Conservation (phyloP, 2,888 invertebrate genomes). For the Sipha maydis region DNA sequence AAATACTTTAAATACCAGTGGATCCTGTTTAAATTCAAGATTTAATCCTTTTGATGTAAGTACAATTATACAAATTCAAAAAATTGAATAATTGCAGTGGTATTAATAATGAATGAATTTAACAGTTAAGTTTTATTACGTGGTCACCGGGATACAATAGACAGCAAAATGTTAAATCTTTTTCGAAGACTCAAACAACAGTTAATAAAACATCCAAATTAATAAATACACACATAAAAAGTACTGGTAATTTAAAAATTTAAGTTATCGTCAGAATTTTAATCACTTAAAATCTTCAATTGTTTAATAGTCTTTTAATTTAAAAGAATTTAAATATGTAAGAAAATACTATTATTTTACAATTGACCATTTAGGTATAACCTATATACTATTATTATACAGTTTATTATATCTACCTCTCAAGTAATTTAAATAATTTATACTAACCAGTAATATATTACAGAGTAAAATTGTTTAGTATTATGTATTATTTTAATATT, state of each 20-base stretch:
- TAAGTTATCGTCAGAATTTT: no score
- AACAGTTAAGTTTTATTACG: slow-evolving; percentile 35
- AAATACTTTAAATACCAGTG: slow-evolving; percentile 28
- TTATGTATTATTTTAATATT: neutral
- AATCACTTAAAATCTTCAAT: no score
- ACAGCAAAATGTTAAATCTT: slow-evolving; percentile 12
- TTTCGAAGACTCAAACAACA: neutral
- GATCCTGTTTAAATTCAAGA: neutral
- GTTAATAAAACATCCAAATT: slow-evolving; percentile 6
- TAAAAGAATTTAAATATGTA: no score
- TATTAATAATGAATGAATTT: neutral
- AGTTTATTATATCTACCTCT: no score
- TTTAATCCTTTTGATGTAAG: slow-evolving; percentile 56
- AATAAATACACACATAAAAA: slow-evolving; percentile 1
- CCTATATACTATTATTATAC: no score
- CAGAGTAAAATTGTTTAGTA: neutral
- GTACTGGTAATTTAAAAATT: neutral
- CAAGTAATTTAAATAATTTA: no score
- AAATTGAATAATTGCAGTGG: neutral
- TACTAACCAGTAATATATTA: neutral
- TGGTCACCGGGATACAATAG: slow-evolving; percentile 51
- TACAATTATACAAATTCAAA: neutral
- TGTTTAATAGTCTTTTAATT: no score
- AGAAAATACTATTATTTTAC: no score
- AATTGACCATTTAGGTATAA: no score